Evolutionary conservation across 2,797 vertebrate species (phyloP), one percentile per base, ranked within the genome.

Genomic region (Pteronotus mesoamericanus): DNA sequence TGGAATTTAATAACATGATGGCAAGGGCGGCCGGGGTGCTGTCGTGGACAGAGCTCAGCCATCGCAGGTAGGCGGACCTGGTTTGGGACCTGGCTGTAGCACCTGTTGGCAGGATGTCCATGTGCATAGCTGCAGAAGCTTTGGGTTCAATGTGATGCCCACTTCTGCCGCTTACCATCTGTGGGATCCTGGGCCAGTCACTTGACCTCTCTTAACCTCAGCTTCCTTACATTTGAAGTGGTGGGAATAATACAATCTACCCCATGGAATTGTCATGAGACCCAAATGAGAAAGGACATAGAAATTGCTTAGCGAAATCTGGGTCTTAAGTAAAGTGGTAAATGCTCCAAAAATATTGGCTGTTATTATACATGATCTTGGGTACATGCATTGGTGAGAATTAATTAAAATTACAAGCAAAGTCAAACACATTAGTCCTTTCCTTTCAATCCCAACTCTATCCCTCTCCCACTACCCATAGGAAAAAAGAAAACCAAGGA

Each of bases 21-120:
- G 68, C 3, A 6, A 82, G 48, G 51, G 29, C 39, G 34, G 8
- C 22, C 32, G 46, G 26, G 5, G 6, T 29, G 32, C 42, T 18
- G 0, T 24, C 16, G 10, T 32, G 16, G 66, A 42, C 24, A 19
- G n/a, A 86, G 15, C 46, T 24, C 2, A 5, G 34, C 12, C 8
- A 3, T 18, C 1, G 9, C 14, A 2, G 2, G 59, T 34, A 71
- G 75, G 21, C 7, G 0, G 1, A 5, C 26, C 46, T 39, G 46
- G 12, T 15, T 9, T 24, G 78, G 19, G 78, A 16, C 24, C 34
- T 0, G 0, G 24, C 55, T 53, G 1, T 3, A 24, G n/a, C 24
- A 12, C 12, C n/a, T 64, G 9, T 42, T 39, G 59, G 66, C 53
- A 64, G 61, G 16, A 29, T 9, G 32, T 11, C 61, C 59, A 21